Percentiles rank a stretch among this genome's conserved stretches.
These are phyloP conservation scores for Cantharis flavilabris DNA, from an alignment of 2,888 invertebrate species.

Conservation along the genomic window DNA sequence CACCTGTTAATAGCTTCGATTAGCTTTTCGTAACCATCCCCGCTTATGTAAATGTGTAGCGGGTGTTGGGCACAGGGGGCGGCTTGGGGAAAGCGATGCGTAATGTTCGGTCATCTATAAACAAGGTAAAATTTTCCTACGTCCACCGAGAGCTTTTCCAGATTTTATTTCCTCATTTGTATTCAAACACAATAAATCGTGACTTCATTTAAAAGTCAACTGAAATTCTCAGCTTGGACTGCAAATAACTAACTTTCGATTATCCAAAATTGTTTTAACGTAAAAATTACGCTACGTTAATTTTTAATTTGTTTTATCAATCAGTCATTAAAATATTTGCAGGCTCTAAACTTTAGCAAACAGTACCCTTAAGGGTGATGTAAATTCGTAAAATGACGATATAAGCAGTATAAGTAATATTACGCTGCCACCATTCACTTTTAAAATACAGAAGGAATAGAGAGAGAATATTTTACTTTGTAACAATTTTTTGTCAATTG, in stretches of 20 bases:
- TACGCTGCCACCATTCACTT: no score
- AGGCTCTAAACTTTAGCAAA: no score
- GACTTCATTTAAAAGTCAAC: background rate
- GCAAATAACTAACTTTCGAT: background rate
- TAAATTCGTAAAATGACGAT: no score
- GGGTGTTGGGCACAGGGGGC: background rate
- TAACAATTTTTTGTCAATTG: no score
- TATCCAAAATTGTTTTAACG: no score
- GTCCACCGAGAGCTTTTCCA: background rate
- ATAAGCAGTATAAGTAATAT: no score
- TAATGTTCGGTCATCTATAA: background rate
- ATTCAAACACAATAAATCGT: background rate
- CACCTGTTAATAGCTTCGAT: slow-evolving; percentile 21
- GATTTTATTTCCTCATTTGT: background rate
- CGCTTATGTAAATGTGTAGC: background rate
- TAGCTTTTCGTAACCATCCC: background rate
- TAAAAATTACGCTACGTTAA: no score
- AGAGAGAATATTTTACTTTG: no score
- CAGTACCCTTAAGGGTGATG: no score
- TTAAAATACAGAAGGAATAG: no score
- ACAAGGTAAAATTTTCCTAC: background rate
- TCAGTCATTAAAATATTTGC: no score
- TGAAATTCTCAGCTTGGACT: background rate
- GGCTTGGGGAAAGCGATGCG: background rate
- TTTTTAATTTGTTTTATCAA: no score